Conservation (phyloP, 1,140 invertebrate genomes). For the Drosophila parvula region DNA sequence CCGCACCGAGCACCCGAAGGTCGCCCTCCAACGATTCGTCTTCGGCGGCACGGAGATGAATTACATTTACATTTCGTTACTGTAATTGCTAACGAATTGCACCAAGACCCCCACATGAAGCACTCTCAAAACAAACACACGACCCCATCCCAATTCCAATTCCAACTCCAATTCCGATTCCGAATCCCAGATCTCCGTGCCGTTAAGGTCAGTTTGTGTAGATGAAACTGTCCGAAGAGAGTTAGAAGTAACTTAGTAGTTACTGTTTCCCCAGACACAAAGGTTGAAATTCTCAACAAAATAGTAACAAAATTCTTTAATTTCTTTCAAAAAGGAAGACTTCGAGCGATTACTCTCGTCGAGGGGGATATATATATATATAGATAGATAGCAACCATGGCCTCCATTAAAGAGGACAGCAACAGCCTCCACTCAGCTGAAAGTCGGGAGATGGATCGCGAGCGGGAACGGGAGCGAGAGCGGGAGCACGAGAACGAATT, state of each 20-base stretch:
- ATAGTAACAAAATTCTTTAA: slow-evolving; percentile 32
- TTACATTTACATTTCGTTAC: slow-evolving; percentile 73
- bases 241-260: slow-evolving; percentile 30
- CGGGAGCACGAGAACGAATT: slow-evolving; percentile 13
- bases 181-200: slow-evolving; percentile 18
- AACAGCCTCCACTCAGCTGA: slow-evolving; percentile 14
- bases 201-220: slow-evolving; percentile 33
- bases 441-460: slow-evolving; percentile 1
- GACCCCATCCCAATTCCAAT: neutral
- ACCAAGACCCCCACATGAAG: slow-evolving; percentile 31
- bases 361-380: slow-evolving; percentile 1
- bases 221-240: slow-evolving; percentile 29
- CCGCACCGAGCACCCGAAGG: slow-evolving; percentile 52
- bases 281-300: slow-evolving; percentile 25
- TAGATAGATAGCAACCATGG: slow-evolving; percentile 14
- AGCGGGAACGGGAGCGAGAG: neutral
- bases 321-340: slow-evolving; percentile 1
- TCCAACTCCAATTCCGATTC: neutral
- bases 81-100: slow-evolving; percentile 63
- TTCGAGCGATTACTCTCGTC: slow-evolving; percentile 10
- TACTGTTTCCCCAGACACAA: slow-evolving; percentile 18
- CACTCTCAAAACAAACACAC: slow-evolving; percentile 4
- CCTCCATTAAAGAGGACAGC: slow-evolving; percentile 32
- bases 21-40: slow-evolving; percentile 47
- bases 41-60: slow-evolving; percentile 63